Conservation (phyloP, 2,797 vertebrate genomes). For the Microchirus variegatus region DNA sequence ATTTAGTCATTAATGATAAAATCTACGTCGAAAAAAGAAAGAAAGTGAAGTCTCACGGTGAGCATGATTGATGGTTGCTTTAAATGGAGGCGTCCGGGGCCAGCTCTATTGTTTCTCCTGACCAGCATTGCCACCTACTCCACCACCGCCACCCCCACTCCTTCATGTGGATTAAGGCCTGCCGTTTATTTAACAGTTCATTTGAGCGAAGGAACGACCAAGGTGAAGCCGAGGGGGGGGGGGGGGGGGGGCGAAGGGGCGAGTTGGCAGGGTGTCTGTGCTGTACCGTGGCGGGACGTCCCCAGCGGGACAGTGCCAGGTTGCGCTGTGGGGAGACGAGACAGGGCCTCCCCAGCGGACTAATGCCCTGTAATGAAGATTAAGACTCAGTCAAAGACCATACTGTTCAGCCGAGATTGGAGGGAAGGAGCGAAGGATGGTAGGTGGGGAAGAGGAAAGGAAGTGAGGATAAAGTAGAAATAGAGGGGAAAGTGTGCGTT, state of each 20-base stretch:
- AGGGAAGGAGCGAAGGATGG: conserved; percentile 52
- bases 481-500: conserved; percentile 82
- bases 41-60: conserved; percentile 73
- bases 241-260: conserved; percentile 32
- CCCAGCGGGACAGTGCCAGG: conserved; percentile 85
- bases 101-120: conserved; percentile 83
- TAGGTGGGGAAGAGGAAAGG: conserved; percentile 78
- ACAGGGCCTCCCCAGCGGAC: conserved; percentile 84
- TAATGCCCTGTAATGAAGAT: conserved; percentile 99
- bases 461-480: conserved; percentile 58
- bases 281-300: conserved; percentile 73
- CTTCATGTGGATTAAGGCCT: conserved; percentile 73
- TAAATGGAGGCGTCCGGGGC: conserved; percentile 83
- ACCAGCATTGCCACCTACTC: conserved; percentile 64
- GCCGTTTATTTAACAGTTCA: conserved; percentile 88
- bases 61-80: conserved; percentile 86
- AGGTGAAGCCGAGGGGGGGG: conserved; percentile 68
- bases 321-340: conserved; percentile 82
- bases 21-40: conserved; percentile 57
- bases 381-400: conserved; percentile 93
- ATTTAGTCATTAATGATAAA: conserved; percentile 73
- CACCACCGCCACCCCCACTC: conserved; percentile 49
- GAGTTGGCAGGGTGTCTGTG: conserved; percentile 71
- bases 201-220: conserved; percentile 83
- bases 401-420: conserved; percentile 72